Percentiles rank a stretch among this genome's conserved stretches.
Conservation (phyloP, 2,888 invertebrate species). For the Stenichneumon culpator region DNA sequence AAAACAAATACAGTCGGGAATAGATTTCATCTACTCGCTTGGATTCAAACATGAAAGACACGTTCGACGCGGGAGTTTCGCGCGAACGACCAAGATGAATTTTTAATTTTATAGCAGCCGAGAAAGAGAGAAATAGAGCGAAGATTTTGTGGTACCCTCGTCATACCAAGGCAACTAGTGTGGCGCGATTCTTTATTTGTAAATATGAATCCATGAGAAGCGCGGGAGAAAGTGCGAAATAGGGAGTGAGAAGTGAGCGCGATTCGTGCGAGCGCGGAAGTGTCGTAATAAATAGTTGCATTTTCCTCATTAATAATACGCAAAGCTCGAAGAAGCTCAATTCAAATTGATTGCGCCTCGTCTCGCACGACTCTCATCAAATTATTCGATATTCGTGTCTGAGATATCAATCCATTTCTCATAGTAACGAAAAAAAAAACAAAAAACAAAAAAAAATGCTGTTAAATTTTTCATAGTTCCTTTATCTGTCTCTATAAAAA, state of each 20-base stretch:
- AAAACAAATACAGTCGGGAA: conserved; percentile 27
- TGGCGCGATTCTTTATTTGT: conserved; percentile 63
- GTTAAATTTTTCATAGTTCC: conserved; percentile 77
- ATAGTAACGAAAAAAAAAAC: conserved; percentile 64
- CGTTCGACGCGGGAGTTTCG: conserved; percentile 7
- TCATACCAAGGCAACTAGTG: conserved; percentile 25
- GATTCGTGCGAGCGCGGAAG: conserved; percentile 49
- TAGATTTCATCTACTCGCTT: conserved; percentile 54
- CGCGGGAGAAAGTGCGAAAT: conserved; percentile 1
- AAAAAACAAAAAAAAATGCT: conserved; percentile 63
- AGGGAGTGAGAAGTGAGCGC: conserved; percentile 30
- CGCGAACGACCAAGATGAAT: conserved; percentile 8
- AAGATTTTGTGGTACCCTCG: conserved; percentile 12
- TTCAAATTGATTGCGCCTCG: conserved; percentile 55
- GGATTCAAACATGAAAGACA: conserved; percentile 18
- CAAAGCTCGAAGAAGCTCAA: conserved; percentile 52
- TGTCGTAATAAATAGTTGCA: conserved; percentile 39
- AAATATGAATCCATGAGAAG: conserved; percentile 41
- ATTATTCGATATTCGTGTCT: conserved; percentile 58
- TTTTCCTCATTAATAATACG: conserved; percentile 34
- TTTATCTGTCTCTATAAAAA: conserved; percentile 74
- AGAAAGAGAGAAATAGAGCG: conserved; percentile 9
- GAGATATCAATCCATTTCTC: conserved; percentile 57
- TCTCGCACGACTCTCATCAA: conserved; percentile 40
- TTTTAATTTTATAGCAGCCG: conserved; percentile 56